phyloP scores from a whole-genome alignment of 1,140 invertebrate genomes.

The Thaumetopoea pityocampa region DNA sequence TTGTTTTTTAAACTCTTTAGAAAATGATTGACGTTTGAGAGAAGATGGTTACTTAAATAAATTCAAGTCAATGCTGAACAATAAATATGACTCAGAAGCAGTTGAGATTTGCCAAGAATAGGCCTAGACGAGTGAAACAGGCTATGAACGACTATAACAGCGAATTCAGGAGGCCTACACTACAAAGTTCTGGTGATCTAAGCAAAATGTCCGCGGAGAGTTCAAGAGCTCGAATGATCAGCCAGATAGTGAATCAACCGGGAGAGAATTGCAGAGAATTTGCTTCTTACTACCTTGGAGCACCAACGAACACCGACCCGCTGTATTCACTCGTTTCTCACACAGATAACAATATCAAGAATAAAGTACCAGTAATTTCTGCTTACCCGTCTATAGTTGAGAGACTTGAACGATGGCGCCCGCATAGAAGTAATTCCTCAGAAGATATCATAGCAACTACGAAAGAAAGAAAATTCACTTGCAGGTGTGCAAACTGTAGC shows the following conservation, averaged over 20 bases:
- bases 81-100: constrained; percentile 8
- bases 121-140: not conserved
- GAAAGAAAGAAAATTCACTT: constrained; percentile 5
- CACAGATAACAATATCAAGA: not conserved
- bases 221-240: constrained; percentile 24
- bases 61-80: constrained; percentile 11
- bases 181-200: constrained; percentile 26
- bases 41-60: constrained; percentile 21
- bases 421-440: constrained; percentile 16
- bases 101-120: constrained; percentile 6
- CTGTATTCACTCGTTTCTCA: constrained; percentile 28
- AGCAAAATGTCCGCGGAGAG: constrained; percentile 24
- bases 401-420: constrained; percentile 26
- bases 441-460: constrained; percentile 8
- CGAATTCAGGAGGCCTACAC: constrained; percentile 6
- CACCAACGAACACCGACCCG: constrained; percentile 16
- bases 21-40: constrained; percentile 7
- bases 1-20: constrained; percentile 3
- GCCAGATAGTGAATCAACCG: constrained; percentile 17
- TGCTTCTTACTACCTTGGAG: constrained; percentile 21
- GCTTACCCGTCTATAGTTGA: constrained; percentile 28
- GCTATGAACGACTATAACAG: not conserved
- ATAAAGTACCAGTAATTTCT: constrained; percentile 10
- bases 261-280: constrained; percentile 24
- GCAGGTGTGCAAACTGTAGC: constrained; percentile 19